phyloP scores from a whole-genome alignment of 1,140 invertebrate genomes.

The Branchinecta lynchi region DNA sequence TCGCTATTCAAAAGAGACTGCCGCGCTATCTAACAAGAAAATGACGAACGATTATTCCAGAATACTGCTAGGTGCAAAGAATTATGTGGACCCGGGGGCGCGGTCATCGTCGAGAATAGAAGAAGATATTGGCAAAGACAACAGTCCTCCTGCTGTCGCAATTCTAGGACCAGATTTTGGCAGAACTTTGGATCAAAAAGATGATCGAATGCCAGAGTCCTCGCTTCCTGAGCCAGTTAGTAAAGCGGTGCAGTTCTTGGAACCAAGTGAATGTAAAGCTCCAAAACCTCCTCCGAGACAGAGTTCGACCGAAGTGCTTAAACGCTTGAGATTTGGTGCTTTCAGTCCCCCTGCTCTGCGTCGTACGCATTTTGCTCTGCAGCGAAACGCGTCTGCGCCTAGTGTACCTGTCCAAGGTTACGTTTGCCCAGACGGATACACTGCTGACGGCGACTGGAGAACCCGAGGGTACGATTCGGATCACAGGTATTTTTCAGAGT shows the following conservation, averaged over 20 bases:
- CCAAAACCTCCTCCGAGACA: constrained; percentile 1
- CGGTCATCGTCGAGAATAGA: not conserved
- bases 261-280: not conserved
- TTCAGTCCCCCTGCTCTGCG: not conserved
- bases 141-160: not conserved
- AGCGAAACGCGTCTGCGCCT: not conserved
- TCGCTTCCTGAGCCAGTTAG: not conserved
- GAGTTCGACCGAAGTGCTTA: not conserved
- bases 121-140: not conserved
- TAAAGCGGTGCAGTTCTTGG: not conserved
- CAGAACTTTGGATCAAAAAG: not conserved
- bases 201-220: not conserved
- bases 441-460: not conserved
- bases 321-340: not conserved
- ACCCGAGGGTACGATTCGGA: not conserved
- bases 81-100: no score
- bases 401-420: not conserved
- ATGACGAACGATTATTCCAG: not conserved
- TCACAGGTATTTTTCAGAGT: not conserved
- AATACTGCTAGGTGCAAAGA: no score
- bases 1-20: not conserved
- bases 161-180: not conserved
- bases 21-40: not conserved
- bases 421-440: no score
- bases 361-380: not conserved